These are phyloP conservation scores for Balaenoptera acutorostrata DNA, from an alignment of 2,113 vertebrate species.

Conservation along the genomic window DNA sequence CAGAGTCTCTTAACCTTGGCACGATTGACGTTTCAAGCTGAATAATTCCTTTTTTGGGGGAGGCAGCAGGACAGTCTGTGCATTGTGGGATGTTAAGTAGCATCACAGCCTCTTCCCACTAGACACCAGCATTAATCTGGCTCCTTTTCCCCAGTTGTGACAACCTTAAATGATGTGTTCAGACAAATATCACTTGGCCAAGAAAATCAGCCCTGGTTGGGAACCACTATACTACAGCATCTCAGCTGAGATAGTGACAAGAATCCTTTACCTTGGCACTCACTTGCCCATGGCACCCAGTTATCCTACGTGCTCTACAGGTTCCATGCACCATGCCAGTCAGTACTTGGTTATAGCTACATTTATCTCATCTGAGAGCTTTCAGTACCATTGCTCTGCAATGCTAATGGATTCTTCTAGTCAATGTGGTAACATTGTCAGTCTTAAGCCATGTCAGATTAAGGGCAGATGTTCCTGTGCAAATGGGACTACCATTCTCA, in stretches of 20 bases:
- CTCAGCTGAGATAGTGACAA: not conserved
- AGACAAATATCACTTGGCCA: not conserved
- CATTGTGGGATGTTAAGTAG: too few species aligned
- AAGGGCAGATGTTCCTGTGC: not conserved
- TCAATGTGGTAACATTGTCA: not conserved
- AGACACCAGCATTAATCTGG: not conserved
- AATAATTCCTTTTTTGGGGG: not conserved
- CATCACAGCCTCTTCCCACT: not conserved
- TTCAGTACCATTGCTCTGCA: not conserved
- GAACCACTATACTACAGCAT: not conserved
- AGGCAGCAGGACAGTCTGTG: not conserved
- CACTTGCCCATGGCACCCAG: not conserved
- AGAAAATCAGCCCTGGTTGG: not conserved
- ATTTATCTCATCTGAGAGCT: not conserved
- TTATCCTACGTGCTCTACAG: too few species aligned
- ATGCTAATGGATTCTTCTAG: not conserved
- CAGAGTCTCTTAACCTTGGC: not conserved
- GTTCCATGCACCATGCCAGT: not conserved
- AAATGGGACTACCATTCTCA: not conserved
- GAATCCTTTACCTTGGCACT: not conserved
- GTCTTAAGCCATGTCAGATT: not conserved
- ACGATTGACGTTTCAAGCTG: not conserved
- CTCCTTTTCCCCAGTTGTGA: not conserved
- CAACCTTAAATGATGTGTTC: not conserved
- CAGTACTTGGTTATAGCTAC: not conserved